Evolutionary conservation across 2,888 invertebrate genomes (phyloP).

Genomic region (Oxytorus armatus): DNA sequence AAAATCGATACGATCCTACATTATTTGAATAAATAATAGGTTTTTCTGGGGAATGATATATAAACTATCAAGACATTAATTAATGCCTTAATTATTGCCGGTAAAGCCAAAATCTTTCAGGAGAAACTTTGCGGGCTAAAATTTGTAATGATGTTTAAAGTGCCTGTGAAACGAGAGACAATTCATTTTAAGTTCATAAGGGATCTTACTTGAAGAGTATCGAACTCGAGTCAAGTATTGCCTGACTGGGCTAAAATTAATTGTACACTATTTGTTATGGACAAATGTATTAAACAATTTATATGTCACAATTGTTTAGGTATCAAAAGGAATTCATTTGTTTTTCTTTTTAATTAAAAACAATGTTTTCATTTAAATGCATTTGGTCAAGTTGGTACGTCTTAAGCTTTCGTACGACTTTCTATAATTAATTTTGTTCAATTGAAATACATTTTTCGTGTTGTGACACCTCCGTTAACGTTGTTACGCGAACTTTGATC

Average conservation of each 20-base stretch:
- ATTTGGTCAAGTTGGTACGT: no score
- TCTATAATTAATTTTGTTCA: no score
- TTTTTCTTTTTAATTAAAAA: no score
- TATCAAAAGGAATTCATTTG: no score
- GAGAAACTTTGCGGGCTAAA: constrained; percentile 3
- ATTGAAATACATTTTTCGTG: background rate
- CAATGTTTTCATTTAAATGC: background rate
- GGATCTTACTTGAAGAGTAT: background rate
- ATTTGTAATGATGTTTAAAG: constrained; percentile 14
- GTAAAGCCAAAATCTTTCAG: background rate
- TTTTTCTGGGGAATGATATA: background rate
- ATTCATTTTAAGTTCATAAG: background rate
- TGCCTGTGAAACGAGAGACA: background rate
- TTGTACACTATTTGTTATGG: background rate
- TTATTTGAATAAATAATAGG: background rate
- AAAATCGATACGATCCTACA: background rate
- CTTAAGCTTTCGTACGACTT: no score
- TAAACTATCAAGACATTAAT: background rate
- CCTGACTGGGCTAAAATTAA: background rate
- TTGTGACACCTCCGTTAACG: background rate
- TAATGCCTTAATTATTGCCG: background rate
- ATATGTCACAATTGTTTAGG: no score
- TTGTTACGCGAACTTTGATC: constrained; percentile 18
- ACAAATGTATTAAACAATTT: background rate
- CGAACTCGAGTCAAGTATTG: background rate